These are phyloP conservation scores for Melospiza melodia DNA, from an alignment of 2,113 vertebrate genomes.

Conservation along the genomic window DNA sequence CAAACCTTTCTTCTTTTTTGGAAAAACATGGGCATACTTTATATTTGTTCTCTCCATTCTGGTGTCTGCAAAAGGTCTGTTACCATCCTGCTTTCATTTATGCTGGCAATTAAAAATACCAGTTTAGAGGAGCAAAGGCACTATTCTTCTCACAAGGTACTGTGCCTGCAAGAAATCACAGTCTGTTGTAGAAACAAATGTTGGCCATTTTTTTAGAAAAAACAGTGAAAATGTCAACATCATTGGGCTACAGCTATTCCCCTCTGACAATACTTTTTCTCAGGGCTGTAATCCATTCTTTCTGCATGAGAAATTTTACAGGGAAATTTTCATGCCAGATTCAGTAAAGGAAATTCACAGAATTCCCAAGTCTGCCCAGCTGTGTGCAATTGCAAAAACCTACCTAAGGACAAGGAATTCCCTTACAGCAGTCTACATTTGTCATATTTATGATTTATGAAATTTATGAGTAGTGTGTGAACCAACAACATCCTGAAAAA, in stretches of 20 bases:
- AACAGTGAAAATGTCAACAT: neutral
- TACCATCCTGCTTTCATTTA: conserved; percentile 49
- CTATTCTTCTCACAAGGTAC: neutral
- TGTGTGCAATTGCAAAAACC: neutral
- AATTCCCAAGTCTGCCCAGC: neutral
- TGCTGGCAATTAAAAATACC: neutral
- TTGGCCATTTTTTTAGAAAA: neutral
- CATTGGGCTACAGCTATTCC: neutral
- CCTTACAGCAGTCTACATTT: neutral
- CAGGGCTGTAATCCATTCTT: neutral
- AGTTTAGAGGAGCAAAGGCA: conserved; percentile 28
- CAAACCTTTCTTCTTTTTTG: neutral
- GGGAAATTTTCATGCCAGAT: neutral
- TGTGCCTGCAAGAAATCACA: neutral
- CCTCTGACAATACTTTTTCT: neutral
- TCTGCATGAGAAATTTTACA: neutral
- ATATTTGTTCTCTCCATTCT: neutral
- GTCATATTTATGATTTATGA: neutral
- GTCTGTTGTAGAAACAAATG: neutral
- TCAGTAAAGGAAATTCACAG: neutral
- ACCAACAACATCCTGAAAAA: neutral
- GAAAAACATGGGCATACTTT: neutral
- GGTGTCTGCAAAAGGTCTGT: neutral
- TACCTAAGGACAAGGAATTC: neutral
- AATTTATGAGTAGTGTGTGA: neutral